Conservation (phyloP, 2,888 invertebrate genomes). For the Thyatira batis region DNA sequence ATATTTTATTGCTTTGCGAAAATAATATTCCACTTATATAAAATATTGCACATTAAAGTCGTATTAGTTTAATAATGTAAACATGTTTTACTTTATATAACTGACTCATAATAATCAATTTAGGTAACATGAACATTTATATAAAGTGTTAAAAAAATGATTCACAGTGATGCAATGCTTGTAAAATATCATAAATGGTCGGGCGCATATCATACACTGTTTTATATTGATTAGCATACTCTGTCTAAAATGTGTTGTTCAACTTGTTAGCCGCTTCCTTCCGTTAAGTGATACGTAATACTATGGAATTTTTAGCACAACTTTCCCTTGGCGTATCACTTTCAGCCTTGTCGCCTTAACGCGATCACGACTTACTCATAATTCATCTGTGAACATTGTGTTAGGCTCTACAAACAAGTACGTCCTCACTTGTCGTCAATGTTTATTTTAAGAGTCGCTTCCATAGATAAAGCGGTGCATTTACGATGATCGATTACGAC, state of each 20-base stretch:
- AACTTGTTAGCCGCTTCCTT: slow-evolving; percentile 46
- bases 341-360: slow-evolving; percentile 42
- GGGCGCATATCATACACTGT: slow-evolving; percentile 47
- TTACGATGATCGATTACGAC: slow-evolving; percentile 72
- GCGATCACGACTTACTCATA: slow-evolving; percentile 38
- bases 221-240: slow-evolving; percentile 63
- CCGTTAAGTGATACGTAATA: slow-evolving; percentile 32
- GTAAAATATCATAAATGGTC: slow-evolving; percentile 53
- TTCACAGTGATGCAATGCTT: slow-evolving; percentile 55
- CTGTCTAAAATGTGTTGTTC: slow-evolving; percentile 55
- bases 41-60: background rate
- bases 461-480: slow-evolving; percentile 45
- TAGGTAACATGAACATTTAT: slow-evolving; percentile 2
- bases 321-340: slow-evolving; percentile 45
- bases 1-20: background rate
- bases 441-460: slow-evolving; percentile 56
- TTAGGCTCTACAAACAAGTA: slow-evolving; percentile 52
- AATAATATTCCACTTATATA: background rate
- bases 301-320: slow-evolving; percentile 36
- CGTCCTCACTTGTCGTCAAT: slow-evolving; percentile 62
- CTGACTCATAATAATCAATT: slow-evolving; percentile 19
- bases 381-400: slow-evolving; percentile 42
- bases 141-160: slow-evolving; percentile 24
- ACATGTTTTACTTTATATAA: background rate
- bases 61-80: background rate